Evolutionary conservation across 1,140 invertebrate genomes (phyloP).

Genomic region (Proales similis): DNA sequence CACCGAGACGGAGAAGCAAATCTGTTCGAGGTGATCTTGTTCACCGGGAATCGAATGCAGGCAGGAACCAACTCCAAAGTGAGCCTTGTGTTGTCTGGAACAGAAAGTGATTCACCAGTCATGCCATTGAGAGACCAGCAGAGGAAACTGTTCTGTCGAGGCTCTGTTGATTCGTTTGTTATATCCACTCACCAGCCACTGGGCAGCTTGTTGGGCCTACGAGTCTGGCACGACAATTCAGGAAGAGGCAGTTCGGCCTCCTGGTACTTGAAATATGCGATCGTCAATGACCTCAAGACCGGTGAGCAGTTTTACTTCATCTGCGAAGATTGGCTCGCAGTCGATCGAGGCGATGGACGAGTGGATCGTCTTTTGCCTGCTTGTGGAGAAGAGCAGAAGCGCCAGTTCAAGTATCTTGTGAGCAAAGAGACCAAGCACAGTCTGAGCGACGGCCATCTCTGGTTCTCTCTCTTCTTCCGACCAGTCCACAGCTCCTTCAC

Average conservation of each 20-base stretch:
- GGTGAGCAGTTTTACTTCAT: conserved; percentile 54
- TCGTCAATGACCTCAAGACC: conserved; percentile 57
- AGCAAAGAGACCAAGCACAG: conserved; percentile 13
- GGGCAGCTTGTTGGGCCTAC: conserved; percentile 55
- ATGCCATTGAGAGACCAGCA: conserved; percentile 21
- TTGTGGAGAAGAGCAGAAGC: conserved; percentile 8
- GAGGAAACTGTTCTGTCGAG: conserved; percentile 43
- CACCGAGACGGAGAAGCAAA: conserved; percentile 42
- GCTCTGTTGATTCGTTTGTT: conserved; percentile 55
- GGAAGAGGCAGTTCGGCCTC: conserved; percentile 55
- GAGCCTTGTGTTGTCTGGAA: conserved; percentile 37
- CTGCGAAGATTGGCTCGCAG: conserved; percentile 52
- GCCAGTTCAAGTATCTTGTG: conserved; percentile 3
- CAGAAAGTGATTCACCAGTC: conserved; percentile 16
- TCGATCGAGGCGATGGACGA: conserved; percentile 51
- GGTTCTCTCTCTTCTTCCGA: conserved; percentile 9
- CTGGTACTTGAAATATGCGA: conserved; percentile 56
- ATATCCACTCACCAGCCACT: conserved; percentile 56
- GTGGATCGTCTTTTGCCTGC: conserved; percentile 48
- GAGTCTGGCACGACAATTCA: conserved; percentile 59
- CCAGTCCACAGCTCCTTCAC: conserved; percentile 17
- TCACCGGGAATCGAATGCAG: conserved; percentile 44
- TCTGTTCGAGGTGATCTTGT: conserved; percentile 45
- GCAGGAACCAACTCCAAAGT: conserved; percentile 40
- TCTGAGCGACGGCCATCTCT: conserved; percentile 22